Conservation (phyloP, 2,888 invertebrate species). For the Panorpa germanica region DNA sequence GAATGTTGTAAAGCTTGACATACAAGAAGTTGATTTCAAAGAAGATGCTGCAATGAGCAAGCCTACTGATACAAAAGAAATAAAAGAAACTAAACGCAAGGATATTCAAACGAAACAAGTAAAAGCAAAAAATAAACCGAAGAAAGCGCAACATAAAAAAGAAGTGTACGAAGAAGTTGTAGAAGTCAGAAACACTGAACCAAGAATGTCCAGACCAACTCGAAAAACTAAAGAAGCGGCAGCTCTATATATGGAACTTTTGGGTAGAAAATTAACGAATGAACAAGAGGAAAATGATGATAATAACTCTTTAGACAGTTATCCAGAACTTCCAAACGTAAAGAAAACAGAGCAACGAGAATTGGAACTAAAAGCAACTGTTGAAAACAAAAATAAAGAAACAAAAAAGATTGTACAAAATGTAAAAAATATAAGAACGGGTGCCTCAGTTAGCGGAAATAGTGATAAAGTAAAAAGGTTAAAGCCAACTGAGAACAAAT, state of each 20-base stretch:
- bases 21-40: too few relatives aligned
- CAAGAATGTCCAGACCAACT: constrained; percentile 26
- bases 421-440: constrained; percentile 9
- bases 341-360: constrained; percentile 38
- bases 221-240: constrained; percentile 61
- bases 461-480: too few relatives aligned
- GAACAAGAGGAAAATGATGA: constrained; percentile 42
- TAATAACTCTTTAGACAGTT: constrained; percentile 41
- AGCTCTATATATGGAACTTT: constrained; percentile 51
- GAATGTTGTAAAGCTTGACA: too few relatives aligned
- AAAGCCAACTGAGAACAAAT: too few relatives aligned
- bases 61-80: constrained; percentile 10
- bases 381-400: constrained; percentile 17
- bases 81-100: constrained; percentile 16
- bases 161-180: constrained; percentile 10
- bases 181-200: constrained; percentile 13
- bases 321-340: constrained; percentile 44
- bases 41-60: too few relatives aligned
- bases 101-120: neutral
- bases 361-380: constrained; percentile 32
- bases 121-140: constrained; percentile 11
- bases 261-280: constrained; percentile 45
- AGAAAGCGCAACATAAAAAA: constrained; percentile 9
- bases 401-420: constrained; percentile 9
- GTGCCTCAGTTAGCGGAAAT: too few relatives aligned